phyloP scores from a whole-genome alignment of 1,140 invertebrate genomes.

The Euura saliciscinereae region DNA sequence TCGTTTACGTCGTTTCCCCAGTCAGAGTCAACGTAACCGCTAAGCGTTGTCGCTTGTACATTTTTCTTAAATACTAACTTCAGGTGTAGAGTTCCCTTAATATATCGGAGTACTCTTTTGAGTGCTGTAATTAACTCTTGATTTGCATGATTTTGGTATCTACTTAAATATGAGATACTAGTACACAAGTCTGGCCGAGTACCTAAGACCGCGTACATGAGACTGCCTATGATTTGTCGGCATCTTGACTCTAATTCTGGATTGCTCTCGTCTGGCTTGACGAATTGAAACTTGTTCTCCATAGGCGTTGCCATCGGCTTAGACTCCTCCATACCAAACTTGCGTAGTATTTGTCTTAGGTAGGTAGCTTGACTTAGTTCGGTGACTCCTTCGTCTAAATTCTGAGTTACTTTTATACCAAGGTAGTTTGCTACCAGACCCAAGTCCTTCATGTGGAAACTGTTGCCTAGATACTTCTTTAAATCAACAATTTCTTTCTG shows the following conservation, averaged over 20 bases:
- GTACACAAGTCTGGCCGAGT: conserved; percentile 10
- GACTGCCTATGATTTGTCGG: background rate
- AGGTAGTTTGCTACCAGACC: conserved; percentile 15
- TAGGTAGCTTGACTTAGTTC: conserved; percentile 33
- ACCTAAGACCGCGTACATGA: conserved; percentile 6
- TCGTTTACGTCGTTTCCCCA: conserved; percentile 31
- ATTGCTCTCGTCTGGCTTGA: too few relatives aligned
- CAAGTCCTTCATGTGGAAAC: background rate
- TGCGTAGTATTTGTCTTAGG: conserved; percentile 26
- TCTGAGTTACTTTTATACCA: conserved; percentile 34
- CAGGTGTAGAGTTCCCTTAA: conserved; percentile 11
- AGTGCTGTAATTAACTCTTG: background rate
- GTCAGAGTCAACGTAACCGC: conserved; percentile 37
- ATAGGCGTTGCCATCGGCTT: conserved; percentile 27
- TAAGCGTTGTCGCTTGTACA: background rate
- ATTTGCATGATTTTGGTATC: background rate
- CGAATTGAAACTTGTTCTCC: background rate
- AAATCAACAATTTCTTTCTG: conserved; percentile 20
- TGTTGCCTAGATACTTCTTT: background rate
- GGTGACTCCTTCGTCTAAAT: conserved; percentile 23
- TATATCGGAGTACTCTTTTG: conserved; percentile 13
- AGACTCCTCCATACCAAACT: conserved; percentile 34
- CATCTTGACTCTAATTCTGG: background rate
- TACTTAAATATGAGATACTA: background rate
- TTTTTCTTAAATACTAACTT: conserved; percentile 9